phyloP scores from a whole-genome alignment of 2,888 invertebrate species.

The Apoda limacodes region DNA sequence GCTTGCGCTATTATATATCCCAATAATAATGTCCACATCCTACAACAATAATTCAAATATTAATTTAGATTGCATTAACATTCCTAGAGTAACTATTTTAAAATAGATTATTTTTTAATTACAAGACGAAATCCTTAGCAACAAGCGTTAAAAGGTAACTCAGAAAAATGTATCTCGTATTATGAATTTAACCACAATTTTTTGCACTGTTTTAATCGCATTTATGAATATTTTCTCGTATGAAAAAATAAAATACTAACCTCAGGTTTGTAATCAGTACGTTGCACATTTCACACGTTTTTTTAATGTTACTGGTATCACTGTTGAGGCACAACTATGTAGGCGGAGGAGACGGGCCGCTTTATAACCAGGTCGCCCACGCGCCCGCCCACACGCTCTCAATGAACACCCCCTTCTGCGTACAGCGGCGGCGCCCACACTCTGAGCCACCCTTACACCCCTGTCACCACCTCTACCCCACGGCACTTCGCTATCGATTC shows the following conservation, averaged over 20 bases:
- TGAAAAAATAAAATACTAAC: slow-evolving; percentile 36
- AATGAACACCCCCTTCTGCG: slow-evolving; percentile 62
- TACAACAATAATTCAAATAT: slow-evolving; percentile 35
- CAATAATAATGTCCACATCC: slow-evolving; percentile 48
- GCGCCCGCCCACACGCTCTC: slow-evolving; percentile 76
- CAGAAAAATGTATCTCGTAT: no score
- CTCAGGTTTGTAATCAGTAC: slow-evolving; percentile 44
- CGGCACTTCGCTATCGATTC: slow-evolving; percentile 51
- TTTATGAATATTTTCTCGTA: no score
- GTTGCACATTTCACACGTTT: slow-evolving; percentile 43
- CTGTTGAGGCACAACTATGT: slow-evolving; percentile 50
- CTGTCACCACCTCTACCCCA: slow-evolving; percentile 22
- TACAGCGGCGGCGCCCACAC: slow-evolving; percentile 27
- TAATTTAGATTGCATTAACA: no score
- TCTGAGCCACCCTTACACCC: slow-evolving; percentile 25
- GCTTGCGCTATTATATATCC: slow-evolving; percentile 60
- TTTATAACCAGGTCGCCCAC: slow-evolving; percentile 64
- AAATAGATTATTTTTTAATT: no score
- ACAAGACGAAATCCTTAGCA: no score
- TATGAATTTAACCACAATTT: no score
- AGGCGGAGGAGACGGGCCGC: slow-evolving; percentile 41
- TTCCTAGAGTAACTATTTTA: no score
- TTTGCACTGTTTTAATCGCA: no score
- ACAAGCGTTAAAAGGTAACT: no score
- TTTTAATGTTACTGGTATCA: slow-evolving; percentile 31